Base-by-base conservation (phyloP, 2,797 vertebrate genomes). In the Halcyon leucocephala region DNA sequence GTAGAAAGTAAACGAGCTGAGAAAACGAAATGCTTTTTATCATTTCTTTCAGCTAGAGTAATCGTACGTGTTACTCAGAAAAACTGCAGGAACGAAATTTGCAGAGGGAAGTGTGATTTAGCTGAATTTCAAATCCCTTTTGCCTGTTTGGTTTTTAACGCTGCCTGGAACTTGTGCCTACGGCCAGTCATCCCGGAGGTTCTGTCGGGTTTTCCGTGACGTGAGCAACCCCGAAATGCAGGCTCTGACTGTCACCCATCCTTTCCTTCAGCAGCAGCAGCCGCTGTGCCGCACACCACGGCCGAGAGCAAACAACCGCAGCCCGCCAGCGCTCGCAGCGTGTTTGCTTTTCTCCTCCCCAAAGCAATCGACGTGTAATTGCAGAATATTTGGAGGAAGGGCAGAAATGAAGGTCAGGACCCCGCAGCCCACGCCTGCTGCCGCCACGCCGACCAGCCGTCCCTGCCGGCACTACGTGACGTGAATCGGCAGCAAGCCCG, bases 1-100 rank as follows among this genome's bases (percentile, higher is more conserved):
- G 91, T 66, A 88, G 94, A 89, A 86, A 94, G 88, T 48, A 97
- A 97, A 96, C 54, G 83, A 96, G 91, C 89, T 94, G 96, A 86
- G 90, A 92, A 93, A 94, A 93, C 20, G 2, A 93, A 96, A 94
- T 33, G 37, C 54, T 67, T 88, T 96, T 97, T 91, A 73, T 86
- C 89, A 89, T 97, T 92, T 95, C 93, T 89, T 92, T 92, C 94
- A 87, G 91, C 70, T 79, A n/a, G n/a, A 61, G 81, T 82, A 95
- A 82, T 86, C 2, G 3, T 86, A 94, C 2, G 4, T 88, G 84
- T 94, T 90, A 48, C 85, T 73, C 29, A 5, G 79, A 94, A 91
- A 91, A 90, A 91, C 67, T 64, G 89, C 51, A 62, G 85, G 87
- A 93, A 86, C 46, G 48, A 91, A 86, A 94, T 89, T 95, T 94